Conservation (phyloP, 2,888 invertebrate species). For the Epirrhoe tristata region DNA sequence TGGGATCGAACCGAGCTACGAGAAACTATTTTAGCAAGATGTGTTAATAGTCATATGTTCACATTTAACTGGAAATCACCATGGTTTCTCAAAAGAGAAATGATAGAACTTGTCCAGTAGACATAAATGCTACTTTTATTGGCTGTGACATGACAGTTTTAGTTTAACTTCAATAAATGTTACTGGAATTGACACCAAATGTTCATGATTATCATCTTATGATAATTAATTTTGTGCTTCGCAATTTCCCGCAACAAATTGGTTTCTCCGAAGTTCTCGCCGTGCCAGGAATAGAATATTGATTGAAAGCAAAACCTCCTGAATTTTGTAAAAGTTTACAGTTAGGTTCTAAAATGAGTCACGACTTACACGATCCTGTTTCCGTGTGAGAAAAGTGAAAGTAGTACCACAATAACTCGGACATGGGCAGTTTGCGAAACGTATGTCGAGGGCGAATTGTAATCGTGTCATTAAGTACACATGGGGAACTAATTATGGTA, state of each 20-base stretch:
- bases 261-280: conserved; percentile 3
- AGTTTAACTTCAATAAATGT: neutral
- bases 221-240: neutral
- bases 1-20: neutral
- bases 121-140: neutral
- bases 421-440: conserved; percentile 53
- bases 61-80: neutral
- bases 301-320: conserved; percentile 32
- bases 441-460: conserved; percentile 54
- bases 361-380: conserved; percentile 28
- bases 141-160: neutral
- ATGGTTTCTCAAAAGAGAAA: neutral
- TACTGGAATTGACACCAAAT: neutral
- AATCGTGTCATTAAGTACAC: conserved; percentile 56
- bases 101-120: neutral
- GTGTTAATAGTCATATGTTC: neutral
- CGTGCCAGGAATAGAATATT: conserved; percentile 21
- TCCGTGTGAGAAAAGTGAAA: conserved; percentile 51
- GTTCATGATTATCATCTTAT: neutral
- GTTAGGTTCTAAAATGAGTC: conserved; percentile 30
- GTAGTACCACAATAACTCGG: conserved; percentile 49
- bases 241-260: conserved; percentile 1
- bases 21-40: neutral
- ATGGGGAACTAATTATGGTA: conserved; percentile 25
- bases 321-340: conserved; percentile 27